Percentiles rank a stretch among this genome's conserved stretches.
Conservation (phyloP, 2,888 invertebrate genomes). For the Lapara coniferarum region DNA sequence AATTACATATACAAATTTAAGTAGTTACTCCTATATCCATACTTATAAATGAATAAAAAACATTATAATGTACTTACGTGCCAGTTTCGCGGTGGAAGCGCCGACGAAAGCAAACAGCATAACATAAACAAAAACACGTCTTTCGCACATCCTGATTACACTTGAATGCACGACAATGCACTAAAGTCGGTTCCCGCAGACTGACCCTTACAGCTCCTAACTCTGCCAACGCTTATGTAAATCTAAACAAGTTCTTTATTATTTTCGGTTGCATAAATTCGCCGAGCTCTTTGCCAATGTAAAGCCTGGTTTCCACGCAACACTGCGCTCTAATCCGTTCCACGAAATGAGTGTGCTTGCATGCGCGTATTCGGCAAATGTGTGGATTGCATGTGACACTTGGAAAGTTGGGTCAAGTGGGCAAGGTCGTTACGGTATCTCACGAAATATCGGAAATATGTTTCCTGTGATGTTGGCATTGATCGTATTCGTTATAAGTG, state of each 20-base stretch:
- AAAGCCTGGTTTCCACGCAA: conserved; percentile 76
- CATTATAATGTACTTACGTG: conserved; percentile 62
- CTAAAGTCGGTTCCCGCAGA: conserved; percentile 40
- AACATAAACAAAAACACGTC: conserved; percentile 62
- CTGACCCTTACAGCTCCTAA: conserved; percentile 60
- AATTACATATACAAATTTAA: too few species aligned
- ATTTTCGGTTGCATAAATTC: conserved; percentile 78
- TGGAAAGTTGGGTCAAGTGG: conserved; percentile 20
- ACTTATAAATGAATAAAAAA: not conserved
- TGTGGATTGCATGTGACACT: conserved; percentile 43
- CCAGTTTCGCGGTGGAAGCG: conserved; percentile 61
- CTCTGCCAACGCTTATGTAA: conserved; percentile 64
- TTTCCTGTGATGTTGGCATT: too few species aligned
- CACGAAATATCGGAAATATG: not conserved
- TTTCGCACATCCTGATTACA: conserved; percentile 62
- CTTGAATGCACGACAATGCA: conserved; percentile 44
- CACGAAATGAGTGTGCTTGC: conserved; percentile 58
- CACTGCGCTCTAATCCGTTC: conserved; percentile 67
- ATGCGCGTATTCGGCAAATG: conserved; percentile 48
- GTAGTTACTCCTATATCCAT: too few species aligned
- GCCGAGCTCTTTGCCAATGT: conserved; percentile 70
- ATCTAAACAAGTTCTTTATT: conserved; percentile 75
- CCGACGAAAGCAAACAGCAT: conserved; percentile 56
- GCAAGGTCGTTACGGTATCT: conserved; percentile 23
- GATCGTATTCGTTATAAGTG: too few species aligned